Evolutionary conservation across 2,888 invertebrate genomes (phyloP).

Genomic region (Apotomis capreana): DNA sequence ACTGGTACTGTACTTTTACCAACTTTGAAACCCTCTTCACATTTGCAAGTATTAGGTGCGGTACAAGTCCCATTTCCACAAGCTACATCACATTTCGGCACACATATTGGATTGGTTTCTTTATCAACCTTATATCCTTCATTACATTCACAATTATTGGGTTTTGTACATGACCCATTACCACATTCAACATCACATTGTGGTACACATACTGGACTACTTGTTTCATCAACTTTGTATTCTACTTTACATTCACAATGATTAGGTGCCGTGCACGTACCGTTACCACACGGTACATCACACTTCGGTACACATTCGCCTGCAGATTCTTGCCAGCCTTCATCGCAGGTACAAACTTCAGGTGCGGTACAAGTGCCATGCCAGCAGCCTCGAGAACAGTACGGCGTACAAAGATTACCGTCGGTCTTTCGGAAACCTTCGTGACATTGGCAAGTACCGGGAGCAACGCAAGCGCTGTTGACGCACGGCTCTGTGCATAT

Average conservation of each 20-base stretch:
- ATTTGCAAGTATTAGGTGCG: constrained; percentile 49
- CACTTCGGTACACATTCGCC: constrained; percentile 23
- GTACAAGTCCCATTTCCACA: constrained; percentile 50
- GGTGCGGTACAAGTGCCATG: constrained; percentile 52
- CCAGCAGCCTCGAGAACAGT: constrained; percentile 52
- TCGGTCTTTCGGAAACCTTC: constrained; percentile 61
- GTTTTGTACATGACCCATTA: constrained; percentile 44
- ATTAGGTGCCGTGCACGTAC: constrained; percentile 38
- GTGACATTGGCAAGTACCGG: constrained; percentile 74
- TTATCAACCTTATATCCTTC: constrained; percentile 37
- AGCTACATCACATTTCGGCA: constrained; percentile 46
- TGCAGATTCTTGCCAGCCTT: constrained; percentile 39
- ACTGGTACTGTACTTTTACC: constrained; percentile 17
- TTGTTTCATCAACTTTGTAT: constrained; percentile 27
- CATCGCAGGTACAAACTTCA: constrained; percentile 51
- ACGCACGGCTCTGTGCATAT: constrained; percentile 73
- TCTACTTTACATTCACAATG: constrained; percentile 37
- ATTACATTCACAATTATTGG: constrained; percentile 45
- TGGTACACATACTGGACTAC: constrained; percentile 40
- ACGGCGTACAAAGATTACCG: constrained; percentile 50
- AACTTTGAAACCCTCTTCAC: constrained; percentile 40
- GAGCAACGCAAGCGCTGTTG: constrained; percentile 77
- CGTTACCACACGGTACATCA: constrained; percentile 29
- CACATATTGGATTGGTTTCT: constrained; percentile 38
- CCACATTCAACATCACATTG: constrained; percentile 41